Evolutionary conservation across 2,113 vertebrate genomes (phyloP).

Genomic region (Pagrus major): DNA sequence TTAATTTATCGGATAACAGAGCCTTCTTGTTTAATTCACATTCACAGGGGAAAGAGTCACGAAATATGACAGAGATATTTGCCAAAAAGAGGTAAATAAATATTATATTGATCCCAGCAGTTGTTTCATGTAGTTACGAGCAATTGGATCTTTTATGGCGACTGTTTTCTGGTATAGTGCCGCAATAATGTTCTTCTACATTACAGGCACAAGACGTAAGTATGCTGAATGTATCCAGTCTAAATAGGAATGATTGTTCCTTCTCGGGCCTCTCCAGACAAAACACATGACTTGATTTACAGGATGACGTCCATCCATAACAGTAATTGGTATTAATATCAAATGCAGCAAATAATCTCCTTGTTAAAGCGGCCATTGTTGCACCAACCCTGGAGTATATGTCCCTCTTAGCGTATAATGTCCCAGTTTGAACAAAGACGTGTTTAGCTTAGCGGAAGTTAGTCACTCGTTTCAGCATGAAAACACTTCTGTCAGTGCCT

Average conservation of each 20-base stretch:
- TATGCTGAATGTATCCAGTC: conserved; percentile 5
- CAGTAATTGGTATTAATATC: conserved; percentile 64
- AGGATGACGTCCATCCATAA: conserved; percentile 57
- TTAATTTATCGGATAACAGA: conserved; percentile 52
- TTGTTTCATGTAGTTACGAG: conserved; percentile 20
- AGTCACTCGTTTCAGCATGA: conserved; percentile 79
- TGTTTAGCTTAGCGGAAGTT: conserved; percentile 73
- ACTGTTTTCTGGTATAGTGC: background rate
- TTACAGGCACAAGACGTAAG: background rate
- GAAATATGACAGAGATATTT: conserved; percentile 8
- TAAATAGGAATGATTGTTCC: conserved; percentile 53
- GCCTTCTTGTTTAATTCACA: conserved; percentile 31
- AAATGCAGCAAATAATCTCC: conserved; percentile 63
- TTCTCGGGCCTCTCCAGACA: conserved; percentile 29
- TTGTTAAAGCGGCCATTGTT: conserved; percentile 69
- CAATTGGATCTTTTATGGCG: conserved; percentile 30
- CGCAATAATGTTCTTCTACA: conserved; percentile 9
- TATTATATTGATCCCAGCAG: background rate
- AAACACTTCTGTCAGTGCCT: conserved; percentile 77
- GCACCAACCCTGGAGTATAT: conserved; percentile 33
- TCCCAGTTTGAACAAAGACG: conserved; percentile 77
- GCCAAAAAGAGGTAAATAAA: conserved; percentile 4
- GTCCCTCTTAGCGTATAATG: conserved; percentile 66
- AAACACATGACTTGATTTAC: conserved; percentile 58
- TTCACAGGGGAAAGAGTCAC: background rate